phyloP scores from a whole-genome alignment of 1,140 invertebrate species.

The Drosophila melanica region DNA sequence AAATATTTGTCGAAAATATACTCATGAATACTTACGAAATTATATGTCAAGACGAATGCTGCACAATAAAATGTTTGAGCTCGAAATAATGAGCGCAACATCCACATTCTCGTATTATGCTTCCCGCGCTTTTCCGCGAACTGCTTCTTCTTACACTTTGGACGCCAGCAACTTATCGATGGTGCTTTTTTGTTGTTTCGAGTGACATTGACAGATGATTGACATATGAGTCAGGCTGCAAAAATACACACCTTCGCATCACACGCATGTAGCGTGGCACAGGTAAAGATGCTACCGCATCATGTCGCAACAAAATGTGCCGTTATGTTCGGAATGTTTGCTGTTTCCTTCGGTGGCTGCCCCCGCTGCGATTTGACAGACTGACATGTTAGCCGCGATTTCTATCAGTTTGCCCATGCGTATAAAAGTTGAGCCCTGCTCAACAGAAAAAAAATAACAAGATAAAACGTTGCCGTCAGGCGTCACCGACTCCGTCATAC shows the following conservation, averaged over 20 bases:
- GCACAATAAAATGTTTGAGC: not conserved
- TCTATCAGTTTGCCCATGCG: slow-evolving; percentile 23
- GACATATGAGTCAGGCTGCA: slow-evolving; percentile 78
- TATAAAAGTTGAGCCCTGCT: slow-evolving; percentile 43
- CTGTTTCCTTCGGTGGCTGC: not conserved
- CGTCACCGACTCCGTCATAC: too few relatives aligned
- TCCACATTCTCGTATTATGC: slow-evolving; percentile 21
- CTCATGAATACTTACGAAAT: not conserved
- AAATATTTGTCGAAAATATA: slow-evolving; percentile 5
- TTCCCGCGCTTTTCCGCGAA: slow-evolving; percentile 29
- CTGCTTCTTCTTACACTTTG: slow-evolving; percentile 32
- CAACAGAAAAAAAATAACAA: slow-evolving; percentile 40
- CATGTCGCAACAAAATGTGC: slow-evolving; percentile 60
- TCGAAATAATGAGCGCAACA: slow-evolving; percentile 4
- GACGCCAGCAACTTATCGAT: slow-evolving; percentile 21
- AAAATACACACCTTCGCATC: slow-evolving; percentile 53
- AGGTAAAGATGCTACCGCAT: slow-evolving; percentile 16
- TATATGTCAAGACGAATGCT: not conserved
- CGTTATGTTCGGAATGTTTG: slow-evolving; percentile 16
- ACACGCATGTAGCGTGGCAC: slow-evolving; percentile 8
- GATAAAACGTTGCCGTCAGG: too few relatives aligned
- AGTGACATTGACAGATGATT: slow-evolving; percentile 83
- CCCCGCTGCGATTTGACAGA: slow-evolving; percentile 38
- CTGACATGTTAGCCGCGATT: slow-evolving; percentile 46
- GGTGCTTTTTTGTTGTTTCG: slow-evolving; percentile 42